A percentile compares a stretch with the other conserved stretches of the same genome.
Evolutionary conservation across 2,797 vertebrate genomes (phyloP).

Genomic region (Danio albolineatus): DNA sequence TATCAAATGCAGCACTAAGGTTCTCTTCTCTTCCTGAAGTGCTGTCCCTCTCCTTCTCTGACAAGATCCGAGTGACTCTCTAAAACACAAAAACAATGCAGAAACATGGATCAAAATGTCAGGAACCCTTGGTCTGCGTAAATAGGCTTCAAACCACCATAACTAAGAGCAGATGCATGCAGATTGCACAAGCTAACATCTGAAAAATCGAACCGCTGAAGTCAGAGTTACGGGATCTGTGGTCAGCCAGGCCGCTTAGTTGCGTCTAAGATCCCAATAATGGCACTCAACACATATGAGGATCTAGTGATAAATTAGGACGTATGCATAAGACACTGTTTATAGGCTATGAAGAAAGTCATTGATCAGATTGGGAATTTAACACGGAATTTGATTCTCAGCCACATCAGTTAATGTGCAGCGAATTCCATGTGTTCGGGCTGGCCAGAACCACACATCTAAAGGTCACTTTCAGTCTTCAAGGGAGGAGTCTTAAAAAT

Average conservation of each 20-base stretch:
- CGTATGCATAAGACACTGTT: slow-evolving; percentile 31
- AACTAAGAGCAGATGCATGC: slow-evolving; percentile 55
- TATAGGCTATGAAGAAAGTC: slow-evolving; percentile 30
- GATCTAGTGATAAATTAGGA: slow-evolving; percentile 30
- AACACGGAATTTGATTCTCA: slow-evolving; percentile 22
- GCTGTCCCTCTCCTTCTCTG: not conserved
- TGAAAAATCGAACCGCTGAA: slow-evolving; percentile 33
- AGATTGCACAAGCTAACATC: slow-evolving; percentile 49
- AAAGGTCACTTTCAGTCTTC: slow-evolving; percentile 36
- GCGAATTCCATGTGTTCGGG: slow-evolving; percentile 1
- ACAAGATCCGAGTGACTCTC: slow-evolving; percentile 30
- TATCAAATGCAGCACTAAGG: not conserved
- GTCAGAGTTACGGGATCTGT: slow-evolving; percentile 49
- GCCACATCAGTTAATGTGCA: slow-evolving; percentile 36
- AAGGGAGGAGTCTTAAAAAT: slow-evolving; percentile 16
- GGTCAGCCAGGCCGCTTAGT: slow-evolving; percentile 40
- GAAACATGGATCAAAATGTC: slow-evolving; percentile 39
- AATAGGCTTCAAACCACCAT: slow-evolving; percentile 36
- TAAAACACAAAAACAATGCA: slow-evolving; percentile 39
- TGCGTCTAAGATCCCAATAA: not conserved
- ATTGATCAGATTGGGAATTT: slow-evolving; percentile 39
- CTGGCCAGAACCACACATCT: slow-evolving; percentile 1
- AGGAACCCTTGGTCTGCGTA: slow-evolving; percentile 29
- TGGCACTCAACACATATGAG: not conserved
- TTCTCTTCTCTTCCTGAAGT: not conserved